Base-by-base conservation (phyloP, 1,140 invertebrate species). In the Carcinoscorpius rotundicauda region DNA sequence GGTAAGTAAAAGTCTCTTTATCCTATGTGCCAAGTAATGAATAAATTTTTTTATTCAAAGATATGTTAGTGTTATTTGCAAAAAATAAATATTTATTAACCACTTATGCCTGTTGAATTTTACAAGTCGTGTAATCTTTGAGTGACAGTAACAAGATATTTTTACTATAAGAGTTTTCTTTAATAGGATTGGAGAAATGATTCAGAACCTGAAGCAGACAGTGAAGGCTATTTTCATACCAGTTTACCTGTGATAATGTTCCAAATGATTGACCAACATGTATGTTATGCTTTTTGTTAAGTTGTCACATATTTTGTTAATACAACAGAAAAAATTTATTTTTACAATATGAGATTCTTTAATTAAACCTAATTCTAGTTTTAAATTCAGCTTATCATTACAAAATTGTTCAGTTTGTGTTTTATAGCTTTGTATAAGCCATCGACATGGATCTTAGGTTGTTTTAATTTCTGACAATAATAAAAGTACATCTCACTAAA, bases 191-290 rank as follows among this genome's bases (percentile, higher is more conserved):
- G 83, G 82, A 91, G 89, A 85, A 85, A 82, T 71, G 83, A 84
- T 62, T 79, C 82, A 52, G 76, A 84, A 65, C 91, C 92, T 2
- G 90, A 93, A 68, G 83, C 85, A 68, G 88, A 88, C 74, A 84
- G 87, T 71, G 75, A 80, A 62, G 82, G 82, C 49, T 92, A 88
- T 74, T 95, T 87, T 78, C 90, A 94, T 72, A 97, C 94, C 0
- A 87, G 91, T 60, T 86, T 94, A 6, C 94, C 96, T 4, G 87
- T 97, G 64, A 95, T 98, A 65, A 89, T 98, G 63, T 97, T 97
- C 77, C 90, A 97, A 79, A 98, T 98, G 95, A 91, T 98, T 64
- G 91, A 96, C 78, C 93, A 98, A 79, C 94, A 97, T 81, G 78
- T 80, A 72, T 72, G 75, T 66, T 49, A 62, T 51, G 6, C 48